These are phyloP conservation scores for Ornithoptera priamus DNA, from an alignment of 2,888 invertebrate species.

Conservation along the genomic window DNA sequence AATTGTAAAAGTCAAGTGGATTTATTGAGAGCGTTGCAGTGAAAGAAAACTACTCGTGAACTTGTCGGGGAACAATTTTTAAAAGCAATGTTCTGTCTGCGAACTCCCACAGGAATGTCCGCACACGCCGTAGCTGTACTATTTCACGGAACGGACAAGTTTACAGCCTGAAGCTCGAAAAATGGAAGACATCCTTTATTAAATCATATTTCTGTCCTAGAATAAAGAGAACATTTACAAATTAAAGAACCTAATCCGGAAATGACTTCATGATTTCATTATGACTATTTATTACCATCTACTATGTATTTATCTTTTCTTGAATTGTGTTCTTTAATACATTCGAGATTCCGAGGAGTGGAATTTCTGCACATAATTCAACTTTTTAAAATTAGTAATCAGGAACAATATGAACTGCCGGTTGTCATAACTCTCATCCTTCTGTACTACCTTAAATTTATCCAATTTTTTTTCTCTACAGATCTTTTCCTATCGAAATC, in stretches of 20 bases:
- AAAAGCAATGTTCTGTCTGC: slow-evolving; percentile 18
- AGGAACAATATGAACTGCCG: background rate
- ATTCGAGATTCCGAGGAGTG: slow-evolving; percentile 1
- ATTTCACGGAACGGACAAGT: no score
- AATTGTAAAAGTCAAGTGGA: slow-evolving; percentile 7
- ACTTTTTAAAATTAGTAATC: background rate
- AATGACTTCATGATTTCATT: no score
- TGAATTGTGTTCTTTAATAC: slow-evolving; percentile 4
- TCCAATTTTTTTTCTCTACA: background rate
- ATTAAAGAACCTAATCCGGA: no score
- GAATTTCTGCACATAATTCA: background rate
- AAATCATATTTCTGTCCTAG: no score
- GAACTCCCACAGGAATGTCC: slow-evolving; percentile 13
- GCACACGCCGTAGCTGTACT: background rate
- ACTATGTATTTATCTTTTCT: background rate
- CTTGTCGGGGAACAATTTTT: slow-evolving; percentile 21
- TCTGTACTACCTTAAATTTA: background rate
- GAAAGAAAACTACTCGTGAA: slow-evolving; percentile 13
- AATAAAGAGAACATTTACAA: no score
- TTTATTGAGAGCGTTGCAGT: background rate
- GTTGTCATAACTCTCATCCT: background rate
- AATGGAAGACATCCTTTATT: no score
- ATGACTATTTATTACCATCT: background rate
- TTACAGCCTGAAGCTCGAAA: no score
- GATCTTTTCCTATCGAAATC: background rate